These are phyloP conservation scores for Mystacides longicornis DNA, from an alignment of 2,888 invertebrate species.

Conservation along the genomic window DNA sequence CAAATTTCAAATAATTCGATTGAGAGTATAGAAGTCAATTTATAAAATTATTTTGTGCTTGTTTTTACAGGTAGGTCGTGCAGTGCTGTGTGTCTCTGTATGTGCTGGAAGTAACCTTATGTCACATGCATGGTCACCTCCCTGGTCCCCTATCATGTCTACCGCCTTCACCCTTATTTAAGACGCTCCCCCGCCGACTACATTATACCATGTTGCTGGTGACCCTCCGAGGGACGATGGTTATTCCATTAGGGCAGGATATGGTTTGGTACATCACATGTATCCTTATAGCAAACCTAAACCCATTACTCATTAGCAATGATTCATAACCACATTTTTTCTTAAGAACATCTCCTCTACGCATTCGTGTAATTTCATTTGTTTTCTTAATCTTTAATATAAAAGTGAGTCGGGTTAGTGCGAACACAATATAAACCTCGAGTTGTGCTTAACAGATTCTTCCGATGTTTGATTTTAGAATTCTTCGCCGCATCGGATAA, in stretches of 20 bases:
- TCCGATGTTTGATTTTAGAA: too few species aligned
- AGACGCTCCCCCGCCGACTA: background rate
- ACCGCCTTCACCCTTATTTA: background rate
- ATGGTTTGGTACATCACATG: conserved; percentile 14
- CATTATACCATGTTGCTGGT: background rate
- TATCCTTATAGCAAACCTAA: conserved; percentile 16
- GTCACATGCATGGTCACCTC: conserved; percentile 9
- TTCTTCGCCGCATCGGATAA: too few species aligned
- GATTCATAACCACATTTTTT: background rate
- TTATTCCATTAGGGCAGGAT: conserved; percentile 26
- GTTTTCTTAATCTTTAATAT: too few species aligned
- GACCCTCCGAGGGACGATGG: conserved; percentile 5
- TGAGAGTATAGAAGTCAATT: too few species aligned
- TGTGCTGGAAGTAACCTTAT: conserved; percentile 9
- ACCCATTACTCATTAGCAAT: background rate
- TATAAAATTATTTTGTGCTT: too few species aligned
- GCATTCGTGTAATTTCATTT: background rate
- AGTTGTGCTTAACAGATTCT: too few species aligned
- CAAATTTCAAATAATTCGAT: too few species aligned
- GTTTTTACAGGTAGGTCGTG: background rate
- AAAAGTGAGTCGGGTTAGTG: too few species aligned
- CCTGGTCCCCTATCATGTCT: background rate
- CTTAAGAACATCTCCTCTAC: background rate
- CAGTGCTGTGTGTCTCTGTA: background rate
- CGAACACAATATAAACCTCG: too few species aligned